A percentile compares a stretch with the other conserved stretches of the same genome.
Conservation (phyloP, 2,888 invertebrate species). For the Oeneis ivallda region DNA sequence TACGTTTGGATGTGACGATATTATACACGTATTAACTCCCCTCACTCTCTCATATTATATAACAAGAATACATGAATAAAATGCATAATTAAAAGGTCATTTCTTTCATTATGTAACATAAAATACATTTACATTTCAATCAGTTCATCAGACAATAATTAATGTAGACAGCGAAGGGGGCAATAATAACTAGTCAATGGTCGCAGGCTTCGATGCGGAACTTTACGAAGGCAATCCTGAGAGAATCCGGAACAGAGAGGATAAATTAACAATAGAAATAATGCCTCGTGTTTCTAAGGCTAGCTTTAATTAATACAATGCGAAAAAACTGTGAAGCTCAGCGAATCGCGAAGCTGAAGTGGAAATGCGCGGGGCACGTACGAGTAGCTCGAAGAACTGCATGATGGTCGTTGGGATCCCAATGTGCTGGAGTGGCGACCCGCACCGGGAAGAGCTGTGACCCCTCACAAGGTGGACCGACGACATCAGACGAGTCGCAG, state of each 20-base stretch:
- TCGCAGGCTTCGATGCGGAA: constrained; percentile 38
- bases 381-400: too few species aligned
- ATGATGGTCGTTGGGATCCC: too few species aligned
- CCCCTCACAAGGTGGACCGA: too few species aligned
- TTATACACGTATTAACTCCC: not conserved
- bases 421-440: too few species aligned
- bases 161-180: constrained; percentile 28
- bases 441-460: too few species aligned
- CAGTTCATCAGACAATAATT: constrained; percentile 19
- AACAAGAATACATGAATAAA: constrained; percentile 3
- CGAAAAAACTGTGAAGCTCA: not conserved
- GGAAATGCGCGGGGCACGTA: too few species aligned
- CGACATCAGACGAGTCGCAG: too few species aligned
- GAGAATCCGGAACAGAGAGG: constrained; percentile 72
- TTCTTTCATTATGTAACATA: not conserved
- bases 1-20: not conserved
- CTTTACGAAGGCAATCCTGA: constrained; percentile 58
- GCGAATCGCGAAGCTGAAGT: too few species aligned
- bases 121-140: constrained; percentile 6
- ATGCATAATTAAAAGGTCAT: constrained; percentile 2
- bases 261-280: constrained; percentile 25
- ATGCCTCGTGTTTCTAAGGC: constrained; percentile 28
- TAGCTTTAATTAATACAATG: not conserved
- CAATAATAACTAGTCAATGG: constrained; percentile 38
- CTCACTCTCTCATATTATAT: constrained; percentile 3